phyloP scores from a whole-genome alignment of 2,797 vertebrate genomes.

The Tinamus major region DNA sequence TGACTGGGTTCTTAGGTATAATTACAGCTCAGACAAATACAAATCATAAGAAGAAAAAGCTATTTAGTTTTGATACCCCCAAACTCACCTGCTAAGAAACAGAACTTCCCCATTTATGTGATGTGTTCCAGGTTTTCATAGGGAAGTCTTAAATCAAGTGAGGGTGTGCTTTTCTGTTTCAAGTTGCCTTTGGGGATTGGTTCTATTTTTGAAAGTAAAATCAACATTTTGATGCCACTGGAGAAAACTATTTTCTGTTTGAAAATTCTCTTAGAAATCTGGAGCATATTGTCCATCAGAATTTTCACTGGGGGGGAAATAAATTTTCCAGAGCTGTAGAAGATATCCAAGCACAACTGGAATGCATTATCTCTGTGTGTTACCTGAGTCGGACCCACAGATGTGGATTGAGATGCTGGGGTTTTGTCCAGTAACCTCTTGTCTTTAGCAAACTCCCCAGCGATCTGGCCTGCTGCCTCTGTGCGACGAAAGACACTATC shows the following conservation, averaged over 20 bases:
- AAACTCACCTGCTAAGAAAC: background rate
- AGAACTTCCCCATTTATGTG: background rate
- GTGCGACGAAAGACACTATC: conserved; percentile 31
- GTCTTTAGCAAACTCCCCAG: conserved; percentile 53
- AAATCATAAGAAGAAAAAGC: background rate
- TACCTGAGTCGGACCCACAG: rapidly evolving
- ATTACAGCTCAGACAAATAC: background rate
- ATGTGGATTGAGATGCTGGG: background rate
- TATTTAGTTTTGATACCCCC: background rate
- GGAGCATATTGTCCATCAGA: background rate
- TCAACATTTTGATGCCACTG: background rate
- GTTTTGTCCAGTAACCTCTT: conserved; percentile 4
- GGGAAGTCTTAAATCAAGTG: background rate
- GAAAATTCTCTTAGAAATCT: background rate
- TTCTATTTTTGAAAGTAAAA: background rate
- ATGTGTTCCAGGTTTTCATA: background rate
- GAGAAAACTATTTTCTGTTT: background rate
- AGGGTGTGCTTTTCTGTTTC: background rate
- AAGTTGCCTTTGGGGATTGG: background rate
- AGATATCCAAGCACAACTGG: background rate
- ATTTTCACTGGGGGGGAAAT: background rate
- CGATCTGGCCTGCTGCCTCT: conserved; percentile 67
- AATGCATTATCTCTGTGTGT: rapidly evolving
- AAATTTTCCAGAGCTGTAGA: background rate
- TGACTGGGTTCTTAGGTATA: background rate